These are phyloP conservation scores for Noctua fimbriata DNA, from an alignment of 2,888 invertebrate genomes.

Conservation along the genomic window DNA sequence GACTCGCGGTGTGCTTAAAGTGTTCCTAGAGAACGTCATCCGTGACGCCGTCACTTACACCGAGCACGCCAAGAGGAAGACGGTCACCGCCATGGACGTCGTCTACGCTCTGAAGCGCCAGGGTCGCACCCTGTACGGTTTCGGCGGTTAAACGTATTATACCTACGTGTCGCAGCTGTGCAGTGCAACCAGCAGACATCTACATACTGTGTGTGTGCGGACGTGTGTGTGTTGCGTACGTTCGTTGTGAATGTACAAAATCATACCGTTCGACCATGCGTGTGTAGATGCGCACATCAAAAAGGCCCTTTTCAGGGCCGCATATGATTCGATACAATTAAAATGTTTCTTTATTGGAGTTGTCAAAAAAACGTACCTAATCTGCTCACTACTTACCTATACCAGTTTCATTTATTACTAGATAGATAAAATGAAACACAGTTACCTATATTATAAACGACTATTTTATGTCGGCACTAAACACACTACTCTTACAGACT, in stretches of 20 bases:
- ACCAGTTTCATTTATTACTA: too few relatives aligned
- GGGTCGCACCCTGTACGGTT: conserved; percentile 76
- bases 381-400: background rate
- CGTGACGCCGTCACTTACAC: conserved; percentile 77
- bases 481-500: too few relatives aligned
- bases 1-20: conserved; percentile 92
- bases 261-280: background rate
- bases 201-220: conserved; percentile 7
- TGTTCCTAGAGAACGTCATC: conserved; percentile 89
- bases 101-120: conserved; percentile 94
- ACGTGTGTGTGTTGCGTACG: conserved; percentile 81
- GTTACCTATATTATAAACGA: too few relatives aligned
- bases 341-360: conserved; percentile 9
- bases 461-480: too few relatives aligned
- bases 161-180: conserved; percentile 1
- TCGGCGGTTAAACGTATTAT: conserved; percentile 17
- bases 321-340: too few relatives aligned
- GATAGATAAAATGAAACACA: too few relatives aligned
- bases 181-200: background rate
- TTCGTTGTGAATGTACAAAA: background rate
- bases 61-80: conserved; percentile 94
- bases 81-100: conserved; percentile 95
- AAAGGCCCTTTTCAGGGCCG: conserved; percentile 61
- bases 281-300: conserved; percentile 6
- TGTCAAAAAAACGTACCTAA: conserved; percentile 7